Evolutionary conservation across 2,797 vertebrate species (phyloP), one percentile per base, ranked within the genome.

Genomic region (Manis javanica): DNA sequence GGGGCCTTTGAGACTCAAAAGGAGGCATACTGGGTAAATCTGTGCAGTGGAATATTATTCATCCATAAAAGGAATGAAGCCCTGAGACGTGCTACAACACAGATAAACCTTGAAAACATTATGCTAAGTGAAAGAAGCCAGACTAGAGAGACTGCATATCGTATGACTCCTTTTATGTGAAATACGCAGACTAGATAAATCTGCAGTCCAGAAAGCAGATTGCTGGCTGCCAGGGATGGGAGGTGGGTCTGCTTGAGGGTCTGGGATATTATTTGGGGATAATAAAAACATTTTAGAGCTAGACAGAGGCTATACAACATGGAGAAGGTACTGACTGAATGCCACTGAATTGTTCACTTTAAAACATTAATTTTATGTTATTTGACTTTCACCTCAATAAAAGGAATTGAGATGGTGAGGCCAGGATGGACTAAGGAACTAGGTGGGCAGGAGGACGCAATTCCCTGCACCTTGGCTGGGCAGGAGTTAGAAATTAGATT

Each of bases 51-150:
- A 66, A 34, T 23, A 49, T 4, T 31, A n/a, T 19, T 31, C 31
- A 5, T 34, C 23, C 29, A 16, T 9, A 29, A 46, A 64, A 81
- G 83, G 37, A 34, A 7, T 0, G 39, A 55, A 34, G 24, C 8
- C 46, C 66, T 6, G 7, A 13, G 11, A 5, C 1, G 6, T 0
- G 0, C 13, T 1, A 42, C 37, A 3, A 5, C 0, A 2, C 8
- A n/a, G 31, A 24, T 4, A 9, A 55, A 49, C 69, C 82, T 79
- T 1, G 1, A 3, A 71, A 71, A 39, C 59, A 18, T 11, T 3
- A 69, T 0, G 0, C 55, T 14, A 21, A 16, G n/a, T 1, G 3
- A 71, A n/a, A 55, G 59, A 53, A 88, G 64, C 29, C 34, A 71
- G 46, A 51, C 46, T 31, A 55, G 19, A 11, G 18, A 53, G 78